Conservation (phyloP, 2,888 invertebrate genomes). For the Hydriomena furcata region DNA sequence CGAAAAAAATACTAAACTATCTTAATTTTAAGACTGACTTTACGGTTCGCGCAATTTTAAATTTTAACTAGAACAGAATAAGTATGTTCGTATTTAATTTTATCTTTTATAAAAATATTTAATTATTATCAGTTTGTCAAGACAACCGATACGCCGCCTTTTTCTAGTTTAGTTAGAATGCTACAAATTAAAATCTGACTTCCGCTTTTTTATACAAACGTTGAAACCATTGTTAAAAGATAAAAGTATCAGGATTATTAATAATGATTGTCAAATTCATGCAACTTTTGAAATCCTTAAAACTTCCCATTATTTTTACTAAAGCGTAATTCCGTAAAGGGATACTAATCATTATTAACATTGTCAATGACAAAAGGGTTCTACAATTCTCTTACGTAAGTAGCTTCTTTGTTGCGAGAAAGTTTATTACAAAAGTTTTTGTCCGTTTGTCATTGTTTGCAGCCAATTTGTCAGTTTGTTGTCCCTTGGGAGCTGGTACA, state of each 20-base stretch:
- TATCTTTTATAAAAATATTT: background rate
- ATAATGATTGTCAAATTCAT: slow-evolving; percentile 36
- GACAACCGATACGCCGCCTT: too few species aligned
- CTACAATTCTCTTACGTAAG: slow-evolving; percentile 55
- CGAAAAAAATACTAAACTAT: too few species aligned
- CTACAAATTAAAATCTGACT: too few species aligned
- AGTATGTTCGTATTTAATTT: too few species aligned
- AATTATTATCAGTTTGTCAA: background rate
- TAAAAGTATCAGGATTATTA: too few species aligned
- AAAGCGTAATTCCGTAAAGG: slow-evolving; percentile 44
- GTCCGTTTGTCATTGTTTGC: slow-evolving; percentile 61
- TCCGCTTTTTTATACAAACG: too few species aligned
- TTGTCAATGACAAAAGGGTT: slow-evolving; percentile 52
- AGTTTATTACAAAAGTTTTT: slow-evolving; percentile 52
- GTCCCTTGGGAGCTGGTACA: slow-evolving; percentile 62
- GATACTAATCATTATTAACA: slow-evolving; percentile 38
- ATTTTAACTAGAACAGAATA: too few species aligned
- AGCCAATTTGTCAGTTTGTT: slow-evolving; percentile 77
- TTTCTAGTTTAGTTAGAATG: too few species aligned
- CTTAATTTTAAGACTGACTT: too few species aligned
- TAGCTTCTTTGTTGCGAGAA: slow-evolving; percentile 42
- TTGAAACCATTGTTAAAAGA: too few species aligned
- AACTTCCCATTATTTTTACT: slow-evolving; percentile 37
- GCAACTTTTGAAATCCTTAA: slow-evolving; percentile 37
- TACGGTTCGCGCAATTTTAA: too few species aligned